Percentiles rank a stretch among this genome's conserved stretches.
These are phyloP conservation scores for Tenthredo amoena DNA, from an alignment of 2,888 invertebrate genomes.

Conservation along the genomic window DNA sequence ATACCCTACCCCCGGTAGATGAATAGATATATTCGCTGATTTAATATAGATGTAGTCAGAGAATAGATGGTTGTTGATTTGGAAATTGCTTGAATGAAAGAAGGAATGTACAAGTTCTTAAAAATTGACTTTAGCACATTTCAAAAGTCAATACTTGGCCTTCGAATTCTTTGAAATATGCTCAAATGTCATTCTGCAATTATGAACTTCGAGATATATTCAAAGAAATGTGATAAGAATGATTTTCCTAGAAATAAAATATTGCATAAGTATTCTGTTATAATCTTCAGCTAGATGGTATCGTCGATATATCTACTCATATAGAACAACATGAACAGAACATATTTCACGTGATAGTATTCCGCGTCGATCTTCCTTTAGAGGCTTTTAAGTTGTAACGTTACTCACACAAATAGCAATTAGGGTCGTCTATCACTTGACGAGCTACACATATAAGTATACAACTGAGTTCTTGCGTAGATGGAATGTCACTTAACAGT, in stretches of 20 bases:
- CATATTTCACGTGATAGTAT: not conserved
- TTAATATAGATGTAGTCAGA: not conserved
- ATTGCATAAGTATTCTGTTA: not conserved
- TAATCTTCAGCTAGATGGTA: not conserved
- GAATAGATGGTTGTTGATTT: not conserved
- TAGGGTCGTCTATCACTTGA: conserved; percentile 41
- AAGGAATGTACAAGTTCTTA: not conserved
- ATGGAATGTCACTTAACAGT: conserved; percentile 22
- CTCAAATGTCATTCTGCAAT: not conserved
- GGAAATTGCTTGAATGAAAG: not conserved
- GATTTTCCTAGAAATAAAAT: not conserved
- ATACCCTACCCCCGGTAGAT: not conserved
- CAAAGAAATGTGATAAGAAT: not conserved
- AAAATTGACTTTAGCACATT: not conserved
- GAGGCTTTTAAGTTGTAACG: conserved; percentile 24
- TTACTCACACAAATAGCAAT: conserved; percentile 55
- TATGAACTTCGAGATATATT: not conserved
- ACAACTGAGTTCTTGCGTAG: not conserved
- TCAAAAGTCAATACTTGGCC: not conserved
- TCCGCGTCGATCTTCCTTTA: conserved; percentile 19
- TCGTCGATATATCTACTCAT: not conserved
- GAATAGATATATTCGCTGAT: not conserved
- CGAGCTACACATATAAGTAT: conserved; percentile 27
- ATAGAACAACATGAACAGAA: not conserved
- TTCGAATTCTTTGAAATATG: not conserved